phyloP scores from a whole-genome alignment of 64 coral and sea anemone species.

The Anthopleura sola region DNA sequence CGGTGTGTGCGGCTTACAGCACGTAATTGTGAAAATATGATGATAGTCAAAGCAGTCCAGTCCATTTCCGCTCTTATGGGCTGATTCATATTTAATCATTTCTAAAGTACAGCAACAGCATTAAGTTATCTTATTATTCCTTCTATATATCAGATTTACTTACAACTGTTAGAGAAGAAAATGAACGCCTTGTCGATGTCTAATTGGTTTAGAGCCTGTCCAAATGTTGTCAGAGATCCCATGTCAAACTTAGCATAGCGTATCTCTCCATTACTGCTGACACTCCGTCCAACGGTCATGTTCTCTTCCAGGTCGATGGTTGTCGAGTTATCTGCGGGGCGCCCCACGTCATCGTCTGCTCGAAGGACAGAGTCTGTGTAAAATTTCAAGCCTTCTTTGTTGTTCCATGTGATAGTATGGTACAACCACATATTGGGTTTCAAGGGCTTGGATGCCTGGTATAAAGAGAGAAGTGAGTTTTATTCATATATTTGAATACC shows the following conservation, averaged over 20 bases:
- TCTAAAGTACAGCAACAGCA: too few relatives aligned
- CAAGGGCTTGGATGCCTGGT: slow-evolving; percentile 41
- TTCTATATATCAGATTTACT: slow-evolving; percentile 21
- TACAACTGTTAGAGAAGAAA: slow-evolving; percentile 81
- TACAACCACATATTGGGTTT: slow-evolving; percentile 58
- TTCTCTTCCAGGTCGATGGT: slow-evolving; percentile 43
- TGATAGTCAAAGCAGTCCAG: too few relatives aligned
- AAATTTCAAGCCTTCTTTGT: slow-evolving; percentile 68
- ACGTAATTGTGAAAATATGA: too few relatives aligned
- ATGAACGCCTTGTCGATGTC: slow-evolving; percentile 81
- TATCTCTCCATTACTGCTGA: slow-evolving; percentile 66
- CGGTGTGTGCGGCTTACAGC: too few relatives aligned
- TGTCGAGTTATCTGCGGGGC: slow-evolving; percentile 47
- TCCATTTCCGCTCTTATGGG: too few relatives aligned
- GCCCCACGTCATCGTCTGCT: slow-evolving; percentile 62
- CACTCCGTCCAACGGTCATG: slow-evolving; percentile 66
- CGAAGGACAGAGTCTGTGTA: slow-evolving; percentile 53
- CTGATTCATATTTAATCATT: too few relatives aligned
- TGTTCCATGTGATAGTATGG: slow-evolving; percentile 76
- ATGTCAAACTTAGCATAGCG: slow-evolving; percentile 40
- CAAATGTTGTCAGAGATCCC: slow-evolving; percentile 81
- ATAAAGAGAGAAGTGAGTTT: background rate
- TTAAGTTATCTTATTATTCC: too few relatives aligned
- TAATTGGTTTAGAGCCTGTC: slow-evolving; percentile 47
- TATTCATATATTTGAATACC: background rate